Evolutionary conservation across 2,113 vertebrate species (phyloP), one percentile per base, ranked within the genome.

Genomic region (Embiotoca jacksoni): DNA sequence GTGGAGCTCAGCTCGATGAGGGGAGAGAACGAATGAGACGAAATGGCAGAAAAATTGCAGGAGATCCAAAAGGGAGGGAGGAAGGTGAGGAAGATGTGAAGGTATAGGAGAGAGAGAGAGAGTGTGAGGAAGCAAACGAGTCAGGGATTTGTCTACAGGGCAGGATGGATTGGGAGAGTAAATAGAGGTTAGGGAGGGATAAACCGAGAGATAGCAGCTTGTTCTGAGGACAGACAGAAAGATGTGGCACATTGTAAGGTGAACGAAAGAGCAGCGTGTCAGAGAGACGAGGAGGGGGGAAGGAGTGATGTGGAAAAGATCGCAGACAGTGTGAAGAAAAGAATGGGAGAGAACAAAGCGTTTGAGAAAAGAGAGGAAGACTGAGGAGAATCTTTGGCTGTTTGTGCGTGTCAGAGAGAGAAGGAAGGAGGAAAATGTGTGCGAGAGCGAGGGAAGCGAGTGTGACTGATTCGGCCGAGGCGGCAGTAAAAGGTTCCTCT

Each of bases 161-260:
- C 33, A 65, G 71, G 74, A 81, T 84, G 84, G 86, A 90, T 85
- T 81, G 82, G 86, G 83, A 80, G 90, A 84, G 88, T 86, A 92
- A 90, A 92, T 78, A 76, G 80, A 86, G 90, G 89, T 84, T 83
- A 89, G 87, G 60, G 72, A 89, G 82, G 85, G 88, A 90, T 90
- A 87, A 88, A 81, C 6, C 0, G 70, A 83, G 59, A 74, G 73
- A 89, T 79, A 54, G 61, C 16, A 33, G 47, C 73, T 87, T 83
- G 82, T 90, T 90, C 62, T 70, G 46, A 56, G 67, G 57, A 85
- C 79, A 82, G 62, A 81, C 73, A 61, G 67, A 72, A 60, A 72
- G 70, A 83, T 69, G 61, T 55, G 67, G 67, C 86, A 46, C 33
- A 57, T 64, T 57, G 81, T 63, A 39, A 57, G 64, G 69, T 76